A percentile compares a stretch with the other conserved stretches of the same genome.
These are phyloP conservation scores for Amblyopsis rosae DNA, from an alignment of 2,113 vertebrate species.

Conservation along the genomic window DNA sequence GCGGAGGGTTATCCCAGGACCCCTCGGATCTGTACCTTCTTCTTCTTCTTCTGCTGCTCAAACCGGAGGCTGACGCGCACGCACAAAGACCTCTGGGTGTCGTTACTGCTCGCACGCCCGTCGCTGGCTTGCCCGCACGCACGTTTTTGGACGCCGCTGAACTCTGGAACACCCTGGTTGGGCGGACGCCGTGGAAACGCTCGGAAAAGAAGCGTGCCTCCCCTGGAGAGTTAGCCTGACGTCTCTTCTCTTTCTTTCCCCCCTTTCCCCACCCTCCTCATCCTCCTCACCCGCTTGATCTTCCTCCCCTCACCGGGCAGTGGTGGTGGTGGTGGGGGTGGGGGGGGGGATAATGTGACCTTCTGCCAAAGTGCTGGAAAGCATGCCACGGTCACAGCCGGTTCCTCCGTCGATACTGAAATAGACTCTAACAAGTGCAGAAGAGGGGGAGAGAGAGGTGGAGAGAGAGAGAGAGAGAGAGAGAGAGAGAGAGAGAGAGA, in stretches of 20 bases:
- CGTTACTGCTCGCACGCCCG: no score
- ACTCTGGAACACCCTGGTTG: no score
- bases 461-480: constrained; percentile 29
- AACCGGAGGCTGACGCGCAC: background rate
- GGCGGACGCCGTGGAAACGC: no score
- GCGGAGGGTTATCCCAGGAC: no score
- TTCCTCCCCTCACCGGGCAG: background rate
- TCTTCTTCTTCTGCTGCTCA: no score
- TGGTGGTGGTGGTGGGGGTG: no score
- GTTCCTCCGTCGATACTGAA: constrained; percentile 49
- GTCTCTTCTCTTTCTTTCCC: constrained; percentile 21
- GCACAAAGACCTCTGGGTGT: background rate
- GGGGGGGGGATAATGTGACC: constrained; percentile 42
- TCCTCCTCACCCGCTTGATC: constrained; percentile 5
- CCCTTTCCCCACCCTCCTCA: constrained; percentile 22
- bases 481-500: constrained; percentile 19
- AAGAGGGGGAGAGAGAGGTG: constrained; percentile 24
- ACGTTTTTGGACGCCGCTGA: no score
- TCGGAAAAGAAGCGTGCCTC: no score
- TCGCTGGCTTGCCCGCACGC: no score
- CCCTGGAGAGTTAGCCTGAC: no score
- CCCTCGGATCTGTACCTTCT: no score
- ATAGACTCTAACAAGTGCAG: constrained; percentile 65
- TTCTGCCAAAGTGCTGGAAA: constrained; percentile 63
- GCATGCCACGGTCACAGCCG: constrained; percentile 54